Evolutionary conservation across 2,888 invertebrate genomes (phyloP), one percentile per base, ranked within the genome.

Genomic region (Volucella bombylans): DNA sequence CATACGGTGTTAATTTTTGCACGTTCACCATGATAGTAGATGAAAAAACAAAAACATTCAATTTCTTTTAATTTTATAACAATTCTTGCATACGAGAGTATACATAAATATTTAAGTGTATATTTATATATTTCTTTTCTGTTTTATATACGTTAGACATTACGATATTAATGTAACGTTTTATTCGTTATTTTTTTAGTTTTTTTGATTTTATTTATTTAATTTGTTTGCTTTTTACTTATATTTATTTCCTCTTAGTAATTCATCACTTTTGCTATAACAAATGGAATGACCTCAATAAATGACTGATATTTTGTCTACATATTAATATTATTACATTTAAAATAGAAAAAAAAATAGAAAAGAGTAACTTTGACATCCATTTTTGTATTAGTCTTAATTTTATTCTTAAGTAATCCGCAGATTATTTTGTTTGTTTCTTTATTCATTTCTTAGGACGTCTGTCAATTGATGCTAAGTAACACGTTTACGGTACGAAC

Each of bases 1-100:
- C 55, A 62, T 57, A 45, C 61, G 81, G 73, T 83, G 81, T 69
- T 39, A 71, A 57, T 78, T 76, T 71, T 52, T 74, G 77, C 77
- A 74, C 79, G 69, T 82, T 74, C 87, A 87, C 89, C 89, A 89
- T 88, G 88, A 88, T 87, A 88, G 87, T 88, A 87, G 76, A 72
- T 89, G 88, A 89, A 88, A 89, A 87, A 89, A 31, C 31, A 31
- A 88, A 87, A 86, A 88, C 79, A 86, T 86, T 86, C 43, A 23
- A 31, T 11, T 62, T 77, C 65, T n/a, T 43, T 55, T 31, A 31
- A 31, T 31, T 62, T 64, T 74, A 55, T 83, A 82, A 78, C 80
- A 79, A 67, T 57, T 79, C 78, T 31, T 67, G 45, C 80, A 83
- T 71, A 83, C 78, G 74, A 23, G 18, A 23, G 18, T 23, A 81